phyloP scores from a whole-genome alignment of 2,888 invertebrate genomes.

The Boloria euphrosyne region DNA sequence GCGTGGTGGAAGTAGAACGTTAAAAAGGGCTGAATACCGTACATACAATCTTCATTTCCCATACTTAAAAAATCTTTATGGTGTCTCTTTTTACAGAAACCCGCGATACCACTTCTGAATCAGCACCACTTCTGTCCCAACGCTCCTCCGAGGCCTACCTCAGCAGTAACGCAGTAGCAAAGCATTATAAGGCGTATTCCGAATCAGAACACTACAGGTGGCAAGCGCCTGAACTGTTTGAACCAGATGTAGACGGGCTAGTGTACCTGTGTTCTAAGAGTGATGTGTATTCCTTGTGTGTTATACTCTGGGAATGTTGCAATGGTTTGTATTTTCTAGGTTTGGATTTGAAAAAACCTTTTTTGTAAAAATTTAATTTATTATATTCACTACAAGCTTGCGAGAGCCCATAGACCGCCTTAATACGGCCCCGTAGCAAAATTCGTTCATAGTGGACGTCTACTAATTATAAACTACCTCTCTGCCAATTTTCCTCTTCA shows the following conservation, averaged over 20 bases:
- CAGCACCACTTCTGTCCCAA: slow-evolving; percentile 63
- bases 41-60: too few relatives aligned
- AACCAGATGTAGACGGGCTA: slow-evolving; percentile 56
- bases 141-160: slow-evolving; percentile 64
- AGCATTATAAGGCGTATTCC: slow-evolving; percentile 54
- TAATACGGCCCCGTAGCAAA: too few relatives aligned
- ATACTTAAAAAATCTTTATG: neutral
- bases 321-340: slow-evolving; percentile 56
- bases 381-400: too few relatives aligned
- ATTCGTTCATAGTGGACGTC: too few relatives aligned
- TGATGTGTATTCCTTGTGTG: slow-evolving; percentile 70
- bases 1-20: too few relatives aligned
- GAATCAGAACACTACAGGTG: slow-evolving; percentile 60
- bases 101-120: slow-evolving; percentile 51
- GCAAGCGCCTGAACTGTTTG: slow-evolving; percentile 75
- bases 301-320: slow-evolving; percentile 74
- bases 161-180: slow-evolving; percentile 52
- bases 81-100: slow-evolving; percentile 56
- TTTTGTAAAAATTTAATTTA: too few relatives aligned
- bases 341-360: too few relatives aligned
- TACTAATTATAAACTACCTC: too few relatives aligned
- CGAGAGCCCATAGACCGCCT: too few relatives aligned
- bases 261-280: slow-evolving; percentile 67
- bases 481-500: too few relatives aligned
- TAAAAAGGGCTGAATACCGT: too few relatives aligned